phyloP scores from a whole-genome alignment of 2,113 vertebrate genomes.

The Ciconia maguari region DNA sequence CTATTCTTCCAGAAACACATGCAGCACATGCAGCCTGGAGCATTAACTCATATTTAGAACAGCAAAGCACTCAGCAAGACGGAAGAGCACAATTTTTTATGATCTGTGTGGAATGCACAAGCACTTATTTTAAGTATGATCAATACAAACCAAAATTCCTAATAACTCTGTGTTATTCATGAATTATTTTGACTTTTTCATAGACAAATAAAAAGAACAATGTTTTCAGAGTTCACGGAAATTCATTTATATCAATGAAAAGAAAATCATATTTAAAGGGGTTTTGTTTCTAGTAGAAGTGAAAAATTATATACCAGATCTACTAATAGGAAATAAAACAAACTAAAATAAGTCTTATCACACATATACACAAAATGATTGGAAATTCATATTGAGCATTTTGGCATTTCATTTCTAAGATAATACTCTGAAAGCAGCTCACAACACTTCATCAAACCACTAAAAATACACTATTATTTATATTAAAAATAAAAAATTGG shows the following conservation, averaged over 20 bases:
- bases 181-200: not conserved
- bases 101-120: not conserved
- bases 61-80: not conserved
- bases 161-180: not conserved
- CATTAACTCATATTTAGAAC: not conserved
- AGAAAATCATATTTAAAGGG: not conserved
- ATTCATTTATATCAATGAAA: not conserved
- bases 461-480: not conserved
- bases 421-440: not conserved
- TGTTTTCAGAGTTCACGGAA: not conserved
- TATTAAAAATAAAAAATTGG: not conserved
- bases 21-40: not conserved
- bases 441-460: not conserved
- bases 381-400: not conserved
- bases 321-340: not conserved
- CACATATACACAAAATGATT: not conserved
- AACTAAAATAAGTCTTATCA: not conserved
- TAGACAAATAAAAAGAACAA: not conserved
- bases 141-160: not conserved
- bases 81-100: not conserved
- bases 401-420: not conserved
- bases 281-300: not conserved
- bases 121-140: not conserved
- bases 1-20: not conserved
- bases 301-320: not conserved